Conservation (phyloP, 2,888 invertebrate genomes). For the Leptopterna dolabrata region DNA sequence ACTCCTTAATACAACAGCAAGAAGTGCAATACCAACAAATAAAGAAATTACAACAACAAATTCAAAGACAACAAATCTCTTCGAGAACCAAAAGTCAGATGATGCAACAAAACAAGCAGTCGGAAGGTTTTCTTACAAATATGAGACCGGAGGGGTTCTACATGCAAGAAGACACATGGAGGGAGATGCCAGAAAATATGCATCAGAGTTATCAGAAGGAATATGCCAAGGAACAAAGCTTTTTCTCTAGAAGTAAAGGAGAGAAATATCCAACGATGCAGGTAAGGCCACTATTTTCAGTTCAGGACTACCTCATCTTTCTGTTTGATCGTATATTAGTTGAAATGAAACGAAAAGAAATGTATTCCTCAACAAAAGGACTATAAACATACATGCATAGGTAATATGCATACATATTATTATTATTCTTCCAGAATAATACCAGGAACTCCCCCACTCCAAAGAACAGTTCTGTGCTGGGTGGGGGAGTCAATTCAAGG, state of each 20-base stretch:
- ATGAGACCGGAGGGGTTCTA: conserved; percentile 57
- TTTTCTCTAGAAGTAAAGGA: conserved; percentile 41
- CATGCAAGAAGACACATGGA: conserved; percentile 58
- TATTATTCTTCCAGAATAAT: too few species aligned
- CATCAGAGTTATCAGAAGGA: conserved; percentile 53
- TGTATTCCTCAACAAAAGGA: too few species aligned
- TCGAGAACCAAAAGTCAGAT: conserved; percentile 51
- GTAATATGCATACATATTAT: too few species aligned
- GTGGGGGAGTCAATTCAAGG: too few species aligned
- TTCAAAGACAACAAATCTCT: conserved; percentile 57
- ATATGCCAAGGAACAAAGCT: conserved; percentile 55
- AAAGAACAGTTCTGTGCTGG: too few species aligned
- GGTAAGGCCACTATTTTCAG: neutral
- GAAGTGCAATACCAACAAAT: conserved; percentile 57
- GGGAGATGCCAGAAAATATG: conserved; percentile 55
- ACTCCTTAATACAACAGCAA: conserved; percentile 54
- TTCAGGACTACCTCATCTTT: neutral
- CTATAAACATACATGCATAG: too few species aligned
- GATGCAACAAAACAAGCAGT: conserved; percentile 56
- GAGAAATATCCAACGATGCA: conserved; percentile 38
- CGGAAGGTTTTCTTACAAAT: conserved; percentile 48
- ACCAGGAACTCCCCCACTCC: too few species aligned
- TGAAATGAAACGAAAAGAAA: neutral
- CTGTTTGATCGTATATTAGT: neutral
- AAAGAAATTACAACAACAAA: conserved; percentile 57